These are phyloP conservation scores for Monopterus albus DNA, from an alignment of 2,113 vertebrate species.

Conservation along the genomic window DNA sequence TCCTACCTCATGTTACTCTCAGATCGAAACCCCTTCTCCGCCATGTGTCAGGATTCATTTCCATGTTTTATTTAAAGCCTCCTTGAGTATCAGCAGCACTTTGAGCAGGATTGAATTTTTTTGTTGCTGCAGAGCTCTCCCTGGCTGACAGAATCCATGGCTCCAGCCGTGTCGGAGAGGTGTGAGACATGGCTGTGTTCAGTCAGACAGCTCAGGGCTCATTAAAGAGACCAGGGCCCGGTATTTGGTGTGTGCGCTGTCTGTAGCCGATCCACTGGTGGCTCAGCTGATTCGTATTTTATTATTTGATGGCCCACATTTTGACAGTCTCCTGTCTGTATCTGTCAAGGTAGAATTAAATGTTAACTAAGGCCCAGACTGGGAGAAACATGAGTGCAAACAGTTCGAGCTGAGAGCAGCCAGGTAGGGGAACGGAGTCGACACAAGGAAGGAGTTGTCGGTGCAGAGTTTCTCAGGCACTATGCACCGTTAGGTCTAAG, in stretches of 20 bases:
- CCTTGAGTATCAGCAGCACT: conserved; percentile 57
- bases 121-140: conserved; percentile 44
- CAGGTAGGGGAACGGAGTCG: conserved; percentile 1
- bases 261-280: conserved; percentile 52
- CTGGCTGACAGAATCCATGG: conserved; percentile 51
- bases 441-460: neutral
- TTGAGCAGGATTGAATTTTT: conserved; percentile 54
- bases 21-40: conserved; percentile 46
- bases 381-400: conserved; percentile 67
- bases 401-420: conserved; percentile 62
- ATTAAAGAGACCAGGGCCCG: conserved; percentile 57
- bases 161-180: conserved; percentile 48
- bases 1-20: conserved; percentile 35
- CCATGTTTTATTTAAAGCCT: conserved; percentile 77
- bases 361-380: conserved; percentile 68
- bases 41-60: conserved; percentile 62
- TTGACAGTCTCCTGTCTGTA: conserved; percentile 74
- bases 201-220: conserved; percentile 76
- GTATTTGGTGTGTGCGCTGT: conserved; percentile 36
- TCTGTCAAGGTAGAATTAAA: conserved; percentile 72
- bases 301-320: conserved; percentile 57
- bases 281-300: conserved; percentile 59
- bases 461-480: conserved; percentile 22
- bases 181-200: conserved; percentile 54
- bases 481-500: conserved; percentile 34